Evolutionary conservation across 2,113 vertebrate species (phyloP).

Genomic region (Chaetorhynchus papuensis): DNA sequence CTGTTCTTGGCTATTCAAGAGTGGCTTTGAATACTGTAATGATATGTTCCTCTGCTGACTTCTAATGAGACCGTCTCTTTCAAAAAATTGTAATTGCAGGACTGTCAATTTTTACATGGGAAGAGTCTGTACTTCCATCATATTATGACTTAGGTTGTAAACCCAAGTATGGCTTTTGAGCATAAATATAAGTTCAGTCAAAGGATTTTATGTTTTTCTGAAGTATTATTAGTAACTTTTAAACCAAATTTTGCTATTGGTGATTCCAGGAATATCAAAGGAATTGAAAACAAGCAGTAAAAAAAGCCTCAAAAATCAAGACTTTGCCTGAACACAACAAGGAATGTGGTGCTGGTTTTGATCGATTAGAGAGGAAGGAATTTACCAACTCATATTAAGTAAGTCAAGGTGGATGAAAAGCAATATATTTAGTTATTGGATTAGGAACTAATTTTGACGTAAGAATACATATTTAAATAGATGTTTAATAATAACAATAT

Average conservation of each 20-base stretch:
- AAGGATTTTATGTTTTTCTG: not conserved
- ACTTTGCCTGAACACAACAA: not conserved
- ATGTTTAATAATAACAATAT: not conserved
- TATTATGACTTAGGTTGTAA: not conserved
- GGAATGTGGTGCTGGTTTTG: accelerated
- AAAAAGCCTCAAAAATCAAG: not conserved
- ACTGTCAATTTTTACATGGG: not conserved
- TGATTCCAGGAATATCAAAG: not conserved
- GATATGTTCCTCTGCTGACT: not conserved
- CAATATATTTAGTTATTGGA: not conserved
- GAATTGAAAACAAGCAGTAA: not conserved
- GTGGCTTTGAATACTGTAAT: not conserved
- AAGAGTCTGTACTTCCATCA: not conserved
- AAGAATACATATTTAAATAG: not conserved
- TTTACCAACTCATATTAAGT: not conserved
- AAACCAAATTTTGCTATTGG: not conserved
- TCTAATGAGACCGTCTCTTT: not conserved
- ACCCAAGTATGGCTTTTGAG: not conserved
- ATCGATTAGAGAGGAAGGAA: not conserved
- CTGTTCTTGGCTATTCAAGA: not conserved
- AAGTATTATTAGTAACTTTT: not conserved
- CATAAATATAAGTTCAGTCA: not conserved
- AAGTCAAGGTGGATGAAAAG: not conserved
- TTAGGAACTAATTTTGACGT: not conserved
- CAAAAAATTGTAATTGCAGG: not conserved